These are phyloP conservation scores for Zaprionus nigranus DNA, from an alignment of 1,140 invertebrate species.

Conservation along the genomic window DNA sequence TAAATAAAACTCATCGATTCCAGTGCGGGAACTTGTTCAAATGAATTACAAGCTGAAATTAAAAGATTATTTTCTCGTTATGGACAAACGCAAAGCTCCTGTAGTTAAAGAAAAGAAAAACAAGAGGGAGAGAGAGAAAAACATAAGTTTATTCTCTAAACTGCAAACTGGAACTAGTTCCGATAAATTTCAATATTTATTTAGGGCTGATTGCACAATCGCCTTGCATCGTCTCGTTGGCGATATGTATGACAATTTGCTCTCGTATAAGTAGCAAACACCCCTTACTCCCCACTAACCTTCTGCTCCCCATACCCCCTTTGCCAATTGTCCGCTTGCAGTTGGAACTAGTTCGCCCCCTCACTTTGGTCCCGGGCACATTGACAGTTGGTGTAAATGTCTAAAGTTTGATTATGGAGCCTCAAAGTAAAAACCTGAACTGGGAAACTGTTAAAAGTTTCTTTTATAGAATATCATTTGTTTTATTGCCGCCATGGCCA, in stretches of 20 bases:
- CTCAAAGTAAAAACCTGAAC: slow-evolving; percentile 28
- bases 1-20: no score
- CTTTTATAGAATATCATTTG: slow-evolving; percentile 74
- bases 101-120: no score
- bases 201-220: neutral
- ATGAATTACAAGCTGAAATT: no score
- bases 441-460: slow-evolving; percentile 62
- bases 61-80: no score
- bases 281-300: neutral
- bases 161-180: neutral
- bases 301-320: neutral
- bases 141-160: neutral
- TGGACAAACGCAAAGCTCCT: no score
- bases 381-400: slow-evolving; percentile 71
- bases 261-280: no score
- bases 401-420: slow-evolving; percentile 72
- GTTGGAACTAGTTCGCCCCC: neutral
- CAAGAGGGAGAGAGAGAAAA: no score
- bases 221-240: neutral
- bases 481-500: slow-evolving; percentile 67
- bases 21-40: no score
- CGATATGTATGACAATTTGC: neutral
- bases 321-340: neutral
- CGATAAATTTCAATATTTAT: neutral
- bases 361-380: slow-evolving; percentile 4